Evolutionary conservation across 2,113 vertebrate species (phyloP), one percentile per base, ranked within the genome.

Genomic region (Cyphomyrus plagiostoma): DNA sequence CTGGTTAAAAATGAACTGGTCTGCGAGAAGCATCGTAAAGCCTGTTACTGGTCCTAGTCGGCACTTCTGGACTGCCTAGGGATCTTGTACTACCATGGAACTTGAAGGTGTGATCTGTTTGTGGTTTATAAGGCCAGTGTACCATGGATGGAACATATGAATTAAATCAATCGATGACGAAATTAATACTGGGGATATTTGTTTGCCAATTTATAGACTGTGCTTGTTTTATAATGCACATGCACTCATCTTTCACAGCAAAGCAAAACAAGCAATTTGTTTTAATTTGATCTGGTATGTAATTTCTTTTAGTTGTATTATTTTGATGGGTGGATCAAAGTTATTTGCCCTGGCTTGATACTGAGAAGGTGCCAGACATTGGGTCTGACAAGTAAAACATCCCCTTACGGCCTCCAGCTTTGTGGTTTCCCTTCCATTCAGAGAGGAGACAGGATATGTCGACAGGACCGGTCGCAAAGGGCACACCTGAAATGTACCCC

Each of bases 1-100:
- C 93, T 94, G 91, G 91, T 96, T 95, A 95, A 96, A 95, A 95
- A 95, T 95, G 95, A 35, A 42, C 21, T 86, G 83, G 26, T 50
- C 46, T 9, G 42, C 2, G 1, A 84, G 42, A 46, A 45, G 39
- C 10, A 84, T n/a, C 19, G 48, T 21, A 26, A 86, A 30, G 6
- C 83, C 13, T 50, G 83, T 11, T 26, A 26, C 9, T 85, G 45
- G 46, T n/a, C 9, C 9, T 26, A 26, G 46, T 26, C 3, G 3
- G 7, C 23, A 4, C 48, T 49, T 85, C 39, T 85, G 9, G 62
- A 66, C 62, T 70, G 62, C 30, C 62, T 30, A 4, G 23, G 3
- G 48, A 15, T n/a, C 46, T 23, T 50, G 21, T 42, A 3, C 42
- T 83, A 8, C 45, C 45, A 11, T 48, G 39, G 3, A 45, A 23